phyloP scores from a whole-genome alignment of 2,797 vertebrate species.

The Pipistrellus pipistrellus region DNA sequence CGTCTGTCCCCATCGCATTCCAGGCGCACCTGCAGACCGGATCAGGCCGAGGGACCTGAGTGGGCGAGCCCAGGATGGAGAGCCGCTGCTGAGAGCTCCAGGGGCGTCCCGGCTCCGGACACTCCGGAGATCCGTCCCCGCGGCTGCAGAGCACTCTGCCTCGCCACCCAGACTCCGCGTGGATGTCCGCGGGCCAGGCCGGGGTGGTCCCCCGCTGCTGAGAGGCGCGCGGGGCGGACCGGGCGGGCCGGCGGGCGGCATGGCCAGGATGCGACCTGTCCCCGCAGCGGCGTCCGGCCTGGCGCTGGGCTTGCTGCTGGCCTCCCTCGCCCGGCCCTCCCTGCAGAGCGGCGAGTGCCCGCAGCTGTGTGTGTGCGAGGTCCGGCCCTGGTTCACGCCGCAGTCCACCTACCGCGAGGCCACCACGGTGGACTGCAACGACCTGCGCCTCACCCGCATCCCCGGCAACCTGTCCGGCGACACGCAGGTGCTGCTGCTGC shows the following conservation, averaged over 20 bases:
- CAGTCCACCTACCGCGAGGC: constrained; percentile 99
- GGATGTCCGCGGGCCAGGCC: neutral
- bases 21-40: constrained; percentile 87
- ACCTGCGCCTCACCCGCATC: constrained; percentile 95
- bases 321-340: constrained; percentile 89
- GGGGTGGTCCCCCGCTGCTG: neutral
- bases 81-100: constrained; percentile 66
- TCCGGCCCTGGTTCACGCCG: constrained; percentile 98
- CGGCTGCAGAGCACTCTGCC: neutral
- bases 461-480: constrained; percentile 96
- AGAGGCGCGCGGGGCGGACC: neutral
- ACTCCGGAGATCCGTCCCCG: constrained; percentile 47
- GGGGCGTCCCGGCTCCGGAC: constrained; percentile 67
- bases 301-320: constrained; percentile 90
- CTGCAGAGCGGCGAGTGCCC: constrained; percentile 94
- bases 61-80: constrained; percentile 69
- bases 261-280: constrained; percentile 89
- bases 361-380: constrained; percentile 97
- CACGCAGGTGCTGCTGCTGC: constrained; percentile 97
- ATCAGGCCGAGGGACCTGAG: constrained; percentile 72
- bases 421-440: constrained; percentile 98
- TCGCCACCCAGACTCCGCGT: neutral
- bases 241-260: constrained; percentile 83
- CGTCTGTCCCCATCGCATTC: constrained; percentile 84
- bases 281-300: constrained; percentile 85